Base-by-base conservation (phyloP, 2,888 invertebrate genomes). In the Brachylomia viminalis region DNA sequence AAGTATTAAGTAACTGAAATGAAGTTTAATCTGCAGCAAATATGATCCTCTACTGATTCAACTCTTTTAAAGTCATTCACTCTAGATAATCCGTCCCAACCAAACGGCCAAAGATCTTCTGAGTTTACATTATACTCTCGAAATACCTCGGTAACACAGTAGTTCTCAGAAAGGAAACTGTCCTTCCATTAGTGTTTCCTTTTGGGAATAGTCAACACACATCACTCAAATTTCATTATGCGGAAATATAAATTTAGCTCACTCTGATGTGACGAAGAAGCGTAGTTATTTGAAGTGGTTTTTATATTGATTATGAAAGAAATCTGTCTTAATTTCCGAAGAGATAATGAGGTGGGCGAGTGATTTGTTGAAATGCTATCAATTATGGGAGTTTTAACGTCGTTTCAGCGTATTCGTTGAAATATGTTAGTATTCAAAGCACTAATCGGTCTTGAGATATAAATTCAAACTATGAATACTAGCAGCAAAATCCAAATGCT, bases 181-280 rank as follows among this genome's bases (percentile, higher is more conserved):
- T 91, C 89, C 90, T 89, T 88, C 92, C 92, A 91, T 92, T 92
- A 92, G 91, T 88, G 89, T 89, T 92, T 92, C 92, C 92, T 92
- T 90, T 90, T 84, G 87, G 87, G 88, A 89, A 88, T 85, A 88
- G 89, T 89, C 88, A 88, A 91, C 90, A 88, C 87, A 87, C 89
- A 91, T 92, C 92, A 91, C 89, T 92, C 90, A 89, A 89, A 91
- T 87, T 88, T 88, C 89, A 88, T 88, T 90, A 90, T 88, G 87
- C 88, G 91, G 92, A 92, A 90, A 90, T 88, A 87, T 90, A 90
- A 89, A 91, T 90, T 90, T 91, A 91, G 91, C 87, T 59, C 82
- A 64, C 79, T 86, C 77, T 86, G 83, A 86, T 87, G 84, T 78
- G 77, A 75, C 45, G 80, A 80, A 77, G 73, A 75, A 75, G 58